Percentiles rank a stretch among this genome's conserved stretches.
Conservation (phyloP, 2,888 invertebrate species). For the Timandra comae region DNA sequence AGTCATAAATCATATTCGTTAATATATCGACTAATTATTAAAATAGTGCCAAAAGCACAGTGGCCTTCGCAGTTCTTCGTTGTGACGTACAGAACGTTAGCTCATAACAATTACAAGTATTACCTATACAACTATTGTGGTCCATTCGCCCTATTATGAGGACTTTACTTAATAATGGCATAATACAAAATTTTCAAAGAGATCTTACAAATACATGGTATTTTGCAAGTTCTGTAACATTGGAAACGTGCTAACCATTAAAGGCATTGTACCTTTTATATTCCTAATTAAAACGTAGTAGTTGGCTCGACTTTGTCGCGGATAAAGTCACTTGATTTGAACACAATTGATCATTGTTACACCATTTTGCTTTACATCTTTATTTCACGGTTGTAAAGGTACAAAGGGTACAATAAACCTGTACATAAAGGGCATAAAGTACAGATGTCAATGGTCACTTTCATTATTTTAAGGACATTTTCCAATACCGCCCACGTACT, state of each 20-base stretch:
- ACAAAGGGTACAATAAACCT: too few relatives aligned
- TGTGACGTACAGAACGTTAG: conserved; percentile 20
- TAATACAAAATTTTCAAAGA: conserved; percentile 34
- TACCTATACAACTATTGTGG: conserved; percentile 21
- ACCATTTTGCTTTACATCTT: conserved; percentile 4
- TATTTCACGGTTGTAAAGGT: too few relatives aligned
- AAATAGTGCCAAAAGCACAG: conserved; percentile 3
- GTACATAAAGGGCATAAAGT: not conserved
- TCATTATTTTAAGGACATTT: too few relatives aligned
- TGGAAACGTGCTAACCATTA: conserved; percentile 12
- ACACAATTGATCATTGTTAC: conserved; percentile 2
- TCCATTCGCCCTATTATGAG: conserved; percentile 22
- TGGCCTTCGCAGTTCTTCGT: conserved; percentile 3
- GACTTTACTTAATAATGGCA: conserved; percentile 37
- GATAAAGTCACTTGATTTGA: not conserved
- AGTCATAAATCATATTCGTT: not conserved
- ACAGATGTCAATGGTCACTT: too few relatives aligned
- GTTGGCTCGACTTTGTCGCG: conserved; percentile 3
- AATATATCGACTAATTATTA: conserved; percentile 11
- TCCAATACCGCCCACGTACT: too few relatives aligned
- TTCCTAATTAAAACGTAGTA: not conserved
- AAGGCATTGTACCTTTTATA: conserved; percentile 5
- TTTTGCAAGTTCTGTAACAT: conserved; percentile 28
- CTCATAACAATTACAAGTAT: conserved; percentile 22
- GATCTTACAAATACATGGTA: conserved; percentile 26